Percentiles rank a stretch among this genome's conserved stretches.
Evolutionary conservation across 2,888 invertebrate genomes (phyloP).

Genomic region (Allolobophora icterica): DNA sequence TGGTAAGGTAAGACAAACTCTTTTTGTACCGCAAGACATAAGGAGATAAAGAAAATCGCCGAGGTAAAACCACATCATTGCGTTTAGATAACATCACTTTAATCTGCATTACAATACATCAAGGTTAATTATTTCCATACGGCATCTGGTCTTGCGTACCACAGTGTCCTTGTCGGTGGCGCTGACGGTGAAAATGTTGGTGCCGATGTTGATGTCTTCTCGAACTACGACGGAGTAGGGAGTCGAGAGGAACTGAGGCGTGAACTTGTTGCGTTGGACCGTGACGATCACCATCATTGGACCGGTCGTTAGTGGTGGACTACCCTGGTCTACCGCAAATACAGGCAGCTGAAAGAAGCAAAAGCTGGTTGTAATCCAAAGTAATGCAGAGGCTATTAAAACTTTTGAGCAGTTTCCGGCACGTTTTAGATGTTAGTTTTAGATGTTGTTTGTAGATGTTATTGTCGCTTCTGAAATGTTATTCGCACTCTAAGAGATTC

Average conservation of each 20-base stretch:
- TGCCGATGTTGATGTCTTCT: conserved; percentile 50
- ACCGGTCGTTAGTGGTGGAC: conserved; percentile 43
- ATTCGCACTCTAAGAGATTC: neutral
- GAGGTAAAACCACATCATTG: neutral
- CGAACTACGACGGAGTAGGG: conserved; percentile 38
- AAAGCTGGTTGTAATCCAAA: neutral
- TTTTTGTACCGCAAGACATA: neutral
- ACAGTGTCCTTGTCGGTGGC: conserved; percentile 50
- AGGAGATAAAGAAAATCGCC: neutral
- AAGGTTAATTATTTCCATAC: neutral
- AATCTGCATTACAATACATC: neutral
- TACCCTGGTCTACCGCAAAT: conserved; percentile 45
- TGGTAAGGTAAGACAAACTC: no score
- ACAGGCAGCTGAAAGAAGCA: conserved; percentile 44
- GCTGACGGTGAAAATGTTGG: conserved; percentile 49
- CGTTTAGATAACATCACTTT: neutral
- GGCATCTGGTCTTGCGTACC: conserved; percentile 7
- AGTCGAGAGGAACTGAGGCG: conserved; percentile 52
- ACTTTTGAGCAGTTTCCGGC: neutral
- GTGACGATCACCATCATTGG: conserved; percentile 46
- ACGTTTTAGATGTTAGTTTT: neutral
- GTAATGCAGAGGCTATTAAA: no score
- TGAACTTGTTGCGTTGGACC: conserved; percentile 53
- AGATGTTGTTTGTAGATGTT: no score
- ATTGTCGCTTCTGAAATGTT: neutral